These are phyloP conservation scores for Sycobia sp. DNA, from an alignment of 1,140 invertebrate genomes.

Conservation along the genomic window DNA sequence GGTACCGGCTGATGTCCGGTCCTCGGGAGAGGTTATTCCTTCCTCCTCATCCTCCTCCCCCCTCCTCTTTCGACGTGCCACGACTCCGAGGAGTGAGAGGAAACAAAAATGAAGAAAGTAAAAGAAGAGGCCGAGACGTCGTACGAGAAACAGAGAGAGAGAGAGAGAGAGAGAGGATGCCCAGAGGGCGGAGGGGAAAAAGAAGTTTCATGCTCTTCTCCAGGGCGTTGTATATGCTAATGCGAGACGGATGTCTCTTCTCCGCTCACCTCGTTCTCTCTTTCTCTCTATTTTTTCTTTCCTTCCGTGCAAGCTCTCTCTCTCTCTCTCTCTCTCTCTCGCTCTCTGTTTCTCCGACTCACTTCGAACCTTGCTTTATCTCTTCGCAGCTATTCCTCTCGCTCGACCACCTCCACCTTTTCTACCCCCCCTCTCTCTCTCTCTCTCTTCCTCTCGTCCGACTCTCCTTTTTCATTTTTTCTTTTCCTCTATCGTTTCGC, in stretches of 20 bases:
- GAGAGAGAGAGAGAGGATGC: too few species aligned
- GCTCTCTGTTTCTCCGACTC: not conserved
- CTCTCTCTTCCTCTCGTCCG: not conserved
- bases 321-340: not conserved
- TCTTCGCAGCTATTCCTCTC: not conserved
- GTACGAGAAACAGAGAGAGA: too few species aligned
- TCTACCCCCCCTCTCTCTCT: not conserved
- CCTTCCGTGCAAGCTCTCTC: not conserved
- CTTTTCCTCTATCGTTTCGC: not conserved
- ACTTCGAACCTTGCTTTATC: not conserved
- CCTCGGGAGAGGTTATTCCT: too few species aligned
- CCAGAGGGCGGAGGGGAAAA: conserved; percentile 11
- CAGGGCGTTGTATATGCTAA: conserved; percentile 57
- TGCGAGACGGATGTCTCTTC: conserved; percentile 56
- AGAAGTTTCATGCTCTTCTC: conserved; percentile 35
- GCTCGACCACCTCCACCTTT: not conserved
- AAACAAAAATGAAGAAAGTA: conserved; percentile 21
- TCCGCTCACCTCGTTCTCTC: conserved; percentile 38
- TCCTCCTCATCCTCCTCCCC: too few species aligned
- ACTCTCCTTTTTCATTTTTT: not conserved
- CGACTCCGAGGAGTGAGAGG: too few species aligned
- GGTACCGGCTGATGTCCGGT: too few species aligned
- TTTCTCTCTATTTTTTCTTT: not conserved
- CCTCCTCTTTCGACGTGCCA: too few species aligned
- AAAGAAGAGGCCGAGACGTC: conserved; percentile 18